Percentiles rank a stretch among this genome's conserved stretches.
These are phyloP conservation scores for Trissolcus brochymenae DNA, from an alignment of 2,888 invertebrate species.

Conservation along the genomic window DNA sequence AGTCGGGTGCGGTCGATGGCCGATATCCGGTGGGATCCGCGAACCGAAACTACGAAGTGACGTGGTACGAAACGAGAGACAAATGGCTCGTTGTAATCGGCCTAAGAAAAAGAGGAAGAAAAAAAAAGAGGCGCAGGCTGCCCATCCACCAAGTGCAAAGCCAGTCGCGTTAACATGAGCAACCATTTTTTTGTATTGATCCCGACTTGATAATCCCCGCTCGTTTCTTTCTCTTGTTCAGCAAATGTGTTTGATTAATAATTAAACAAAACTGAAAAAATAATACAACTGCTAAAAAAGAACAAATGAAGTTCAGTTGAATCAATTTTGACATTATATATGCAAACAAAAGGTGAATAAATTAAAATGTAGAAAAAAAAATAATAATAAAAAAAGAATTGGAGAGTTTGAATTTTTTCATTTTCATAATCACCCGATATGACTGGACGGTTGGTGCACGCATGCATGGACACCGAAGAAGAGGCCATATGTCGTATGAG, in stretches of 20 bases:
- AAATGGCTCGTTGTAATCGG: slow-evolving; percentile 59
- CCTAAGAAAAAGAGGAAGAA: slow-evolving; percentile 35
- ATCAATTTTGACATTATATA: too few species aligned
- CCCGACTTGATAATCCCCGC: slow-evolving; percentile 19
- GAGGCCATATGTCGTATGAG: slow-evolving; percentile 55
- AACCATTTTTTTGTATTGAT: slow-evolving; percentile 36
- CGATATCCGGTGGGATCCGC: slow-evolving; percentile 62
- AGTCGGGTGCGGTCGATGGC: slow-evolving; percentile 62
- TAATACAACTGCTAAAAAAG: too few species aligned
- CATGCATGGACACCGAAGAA: slow-evolving; percentile 51
- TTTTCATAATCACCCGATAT: slow-evolving; percentile 42
- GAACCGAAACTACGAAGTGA: slow-evolving; percentile 61
- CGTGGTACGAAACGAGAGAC: slow-evolving; percentile 53
- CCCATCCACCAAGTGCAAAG: slow-evolving; percentile 30
- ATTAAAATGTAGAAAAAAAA: neutral
- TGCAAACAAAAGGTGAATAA: too few species aligned
- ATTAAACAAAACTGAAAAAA: neutral
- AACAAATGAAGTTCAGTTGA: too few species aligned
- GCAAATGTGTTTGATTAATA: neutral
- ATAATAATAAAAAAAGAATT: slow-evolving; percentile 8
- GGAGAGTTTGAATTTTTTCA: slow-evolving; percentile 35
- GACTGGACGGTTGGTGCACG: slow-evolving; percentile 41
- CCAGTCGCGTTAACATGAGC: slow-evolving; percentile 29
- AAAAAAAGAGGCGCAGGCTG: slow-evolving; percentile 20
- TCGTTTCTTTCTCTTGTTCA: slow-evolving; percentile 2